These are phyloP conservation scores for Phaethon lepturus DNA, from an alignment of 2,113 vertebrate species.

Conservation along the genomic window DNA sequence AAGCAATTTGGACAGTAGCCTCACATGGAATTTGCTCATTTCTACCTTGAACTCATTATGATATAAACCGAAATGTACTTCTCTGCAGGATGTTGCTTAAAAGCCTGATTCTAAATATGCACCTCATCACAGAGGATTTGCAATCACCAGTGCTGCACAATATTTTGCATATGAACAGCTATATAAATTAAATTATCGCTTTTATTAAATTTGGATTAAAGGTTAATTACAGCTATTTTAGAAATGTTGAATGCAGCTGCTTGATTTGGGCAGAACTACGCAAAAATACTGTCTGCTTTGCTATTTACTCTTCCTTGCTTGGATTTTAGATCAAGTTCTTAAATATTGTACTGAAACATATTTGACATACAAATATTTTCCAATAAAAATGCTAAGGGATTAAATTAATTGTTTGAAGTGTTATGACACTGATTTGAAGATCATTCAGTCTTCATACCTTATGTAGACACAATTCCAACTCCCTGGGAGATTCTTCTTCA, in stretches of 20 bases:
- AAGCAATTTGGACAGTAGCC: neutral
- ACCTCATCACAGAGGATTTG: neutral
- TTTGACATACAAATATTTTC: neutral
- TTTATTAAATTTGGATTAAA: slow-evolving; percentile 66
- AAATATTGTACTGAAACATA: neutral
- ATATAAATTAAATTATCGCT: slow-evolving; percentile 19
- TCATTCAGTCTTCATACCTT: neutral
- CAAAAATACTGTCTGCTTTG: slow-evolving; percentile 30
- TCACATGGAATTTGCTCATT: neutral
- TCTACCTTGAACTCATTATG: neutral
- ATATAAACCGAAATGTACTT: neutral
- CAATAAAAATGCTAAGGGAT: neutral
- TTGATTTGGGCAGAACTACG: slow-evolving; percentile 50
- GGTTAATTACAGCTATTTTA: slow-evolving; percentile 60
- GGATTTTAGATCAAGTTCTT: slow-evolving; percentile 33
- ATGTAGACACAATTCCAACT: neutral
- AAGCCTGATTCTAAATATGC: neutral
- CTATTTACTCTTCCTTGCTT: slow-evolving; percentile 46
- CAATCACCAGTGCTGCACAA: neutral
- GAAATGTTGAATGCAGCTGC: slow-evolving; percentile 23
- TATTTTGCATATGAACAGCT: slow-evolving; percentile 20
- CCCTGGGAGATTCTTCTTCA: neutral
- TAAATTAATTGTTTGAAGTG: neutral
- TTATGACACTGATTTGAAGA: neutral
- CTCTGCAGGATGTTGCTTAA: neutral